Base-by-base conservation (phyloP, 2,888 invertebrate genomes). In the Gasteruption jaculator region DNA sequence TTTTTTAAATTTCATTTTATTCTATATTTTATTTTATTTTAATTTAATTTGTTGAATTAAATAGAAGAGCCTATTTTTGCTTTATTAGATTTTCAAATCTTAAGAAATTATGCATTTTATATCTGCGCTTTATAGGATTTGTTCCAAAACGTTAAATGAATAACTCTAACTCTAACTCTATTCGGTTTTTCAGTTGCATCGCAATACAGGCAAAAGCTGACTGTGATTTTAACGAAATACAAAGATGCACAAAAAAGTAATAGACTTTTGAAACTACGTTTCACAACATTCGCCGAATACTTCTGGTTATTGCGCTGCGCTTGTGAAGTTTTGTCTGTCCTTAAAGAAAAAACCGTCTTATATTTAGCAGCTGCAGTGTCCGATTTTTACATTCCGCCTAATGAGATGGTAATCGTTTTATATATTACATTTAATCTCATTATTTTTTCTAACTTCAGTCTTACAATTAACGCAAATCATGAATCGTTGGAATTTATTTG, bases 291-390 rank as follows among this genome's bases (percentile, higher is more conserved):
- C 10, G 82, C 86, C 0, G 95, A 96, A 60, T 96, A 96, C 74
- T 83, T 96, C 67, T 91, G 92, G 88, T 75, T 93, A 45, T 72
- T 96, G 50, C 76, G 88, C 48, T 89, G 86, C 10, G 84, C 86
- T 14, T 87, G 91, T 60, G 85, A 87, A 70, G 81, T 83, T 50
- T 74, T 96, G 45, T 79, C 83, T 8, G 70, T 75, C 30, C 74
- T 85, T 33, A 84, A 84, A 5, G 68, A 79, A 1, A 74, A 77
- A 20, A 90, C 88, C 0, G 69, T 95, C 56, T 73, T 99, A n/a
- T 99, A 93, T 71, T 77, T 99, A 39, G 96, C 97, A 12, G 99
- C 99, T 2, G 99, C 99, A 3, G 99, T 97, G 0, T 95, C 97
- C 0, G 99, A 99, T 75, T 99, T 99, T 76, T 97, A 97, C 72